Evolutionary conservation across 2,797 vertebrate genomes (phyloP), one percentile per base, ranked within the genome.

Genomic region (Ibycter americanus): DNA sequence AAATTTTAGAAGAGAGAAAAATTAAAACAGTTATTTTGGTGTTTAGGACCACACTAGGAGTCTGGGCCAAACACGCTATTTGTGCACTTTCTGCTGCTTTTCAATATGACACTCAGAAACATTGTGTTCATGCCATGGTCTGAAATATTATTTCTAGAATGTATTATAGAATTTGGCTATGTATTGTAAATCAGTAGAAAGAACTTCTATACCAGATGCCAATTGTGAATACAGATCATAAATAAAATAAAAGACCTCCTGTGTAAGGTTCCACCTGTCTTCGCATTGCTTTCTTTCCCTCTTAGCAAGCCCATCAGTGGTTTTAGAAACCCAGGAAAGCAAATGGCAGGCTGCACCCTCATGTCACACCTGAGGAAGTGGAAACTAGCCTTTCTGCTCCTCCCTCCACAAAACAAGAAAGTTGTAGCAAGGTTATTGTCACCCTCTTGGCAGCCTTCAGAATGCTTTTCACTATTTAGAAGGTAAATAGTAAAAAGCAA

Each of bases 1-100:
- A 86, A 92, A 94, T 74, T 21, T 83, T 81, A 73, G 81, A 94
- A 93, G 52, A 96, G 25, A 77, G 61, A 93, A 73, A 82, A 87
- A 18, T 38, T 34, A 91, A 87, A 93, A 65, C 23, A 47, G 12
- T 54, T 89, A 65, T 91, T 76, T 93, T 52, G 70, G 55, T 15
- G 12, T 52, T 58, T 86, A 47, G 47, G 19, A 12, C 61, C 34
- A 56, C 14, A 34, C 4, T 34, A 87, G 20, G 6, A 25, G 8
- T 44, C 38, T 76, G 58, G 22, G 8, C 2, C 26, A 95, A 85
- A 52, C 21, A 52, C 36, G 84, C 9, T 81, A 68, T 77, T 78
- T 90, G 44, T 63, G 42, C 17, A 77, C 36, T 91, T 79, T 73
- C 31, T 67, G 38, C 82, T 56, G 44, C 19, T 89, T 31, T 96